A percentile compares a stretch with the other conserved stretches of the same genome.
Evolutionary conservation across 2,113 vertebrate genomes (phyloP).

Genomic region (Malurus cyaneus): DNA sequence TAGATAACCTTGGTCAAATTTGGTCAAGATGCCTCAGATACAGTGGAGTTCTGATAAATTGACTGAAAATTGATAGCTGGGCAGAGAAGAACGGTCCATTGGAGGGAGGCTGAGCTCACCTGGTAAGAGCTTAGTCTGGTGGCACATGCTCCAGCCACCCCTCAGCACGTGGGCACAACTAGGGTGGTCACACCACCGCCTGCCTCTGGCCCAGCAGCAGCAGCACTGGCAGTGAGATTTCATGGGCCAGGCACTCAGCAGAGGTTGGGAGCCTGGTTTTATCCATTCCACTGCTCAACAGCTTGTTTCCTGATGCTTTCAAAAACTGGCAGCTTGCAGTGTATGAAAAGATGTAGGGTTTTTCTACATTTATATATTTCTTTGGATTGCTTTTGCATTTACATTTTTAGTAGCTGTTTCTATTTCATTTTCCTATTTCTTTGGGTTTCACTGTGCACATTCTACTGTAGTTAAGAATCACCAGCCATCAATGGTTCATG

Average conservation of each 20-base stretch:
- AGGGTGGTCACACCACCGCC: rapidly evolving
- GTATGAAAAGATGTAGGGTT: neutral
- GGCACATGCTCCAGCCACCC: neutral
- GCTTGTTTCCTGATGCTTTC: neutral
- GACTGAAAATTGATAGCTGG: neutral
- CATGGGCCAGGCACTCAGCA: neutral
- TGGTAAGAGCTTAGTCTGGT: neutral
- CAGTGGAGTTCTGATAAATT: neutral
- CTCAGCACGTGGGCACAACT: neutral
- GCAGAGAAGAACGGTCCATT: neutral
- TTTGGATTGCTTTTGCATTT: neutral
- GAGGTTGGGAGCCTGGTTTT: neutral
- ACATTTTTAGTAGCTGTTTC: neutral
- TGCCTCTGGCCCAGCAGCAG: neutral
- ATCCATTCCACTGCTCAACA: neutral
- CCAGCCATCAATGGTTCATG: neutral
- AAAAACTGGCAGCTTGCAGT: neutral
- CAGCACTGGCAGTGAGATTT: neutral
- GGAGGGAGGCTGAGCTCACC: neutral
- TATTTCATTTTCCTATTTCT: neutral
- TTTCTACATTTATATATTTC: neutral
- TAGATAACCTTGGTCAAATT: neutral
- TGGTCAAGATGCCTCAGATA: neutral
- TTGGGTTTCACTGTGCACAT: neutral
- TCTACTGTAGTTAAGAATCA: neutral